Conservation (phyloP, 2,113 vertebrate genomes). For the Lampris incognitus region DNA sequence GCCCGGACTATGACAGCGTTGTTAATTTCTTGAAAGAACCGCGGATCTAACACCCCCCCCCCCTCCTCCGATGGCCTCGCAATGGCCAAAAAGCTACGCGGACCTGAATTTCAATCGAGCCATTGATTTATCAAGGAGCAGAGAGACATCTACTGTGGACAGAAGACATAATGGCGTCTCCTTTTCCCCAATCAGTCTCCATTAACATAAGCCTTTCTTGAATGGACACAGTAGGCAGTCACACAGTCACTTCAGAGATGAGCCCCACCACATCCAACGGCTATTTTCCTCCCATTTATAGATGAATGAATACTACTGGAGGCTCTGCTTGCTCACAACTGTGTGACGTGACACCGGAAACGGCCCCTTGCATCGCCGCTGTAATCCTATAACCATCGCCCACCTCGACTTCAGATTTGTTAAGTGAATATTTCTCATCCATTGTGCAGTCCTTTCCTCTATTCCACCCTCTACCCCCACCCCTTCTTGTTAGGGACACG, state of each 20-base stretch:
- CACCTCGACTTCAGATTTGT: conserved; percentile 27
- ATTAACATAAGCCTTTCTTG: conserved; percentile 54
- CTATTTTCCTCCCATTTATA: no score
- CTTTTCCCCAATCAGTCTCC: conserved; percentile 54
- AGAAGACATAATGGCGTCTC: conserved; percentile 48
- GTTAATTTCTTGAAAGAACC: no score
- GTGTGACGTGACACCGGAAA: background rate
- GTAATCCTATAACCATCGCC: conserved; percentile 32
- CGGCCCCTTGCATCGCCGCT: background rate
- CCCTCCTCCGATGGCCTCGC: no score
- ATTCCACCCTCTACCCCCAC: background rate
- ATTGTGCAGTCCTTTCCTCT: background rate
- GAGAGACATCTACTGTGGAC: conserved; percentile 30
- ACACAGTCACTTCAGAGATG: conserved; percentile 23
- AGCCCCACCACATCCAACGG: no score
- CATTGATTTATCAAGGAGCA: conserved; percentile 46
- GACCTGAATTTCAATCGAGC: conserved; percentile 9
- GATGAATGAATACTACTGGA: background rate
- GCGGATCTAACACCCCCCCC: no score
- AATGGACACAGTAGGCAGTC: conserved; percentile 50
- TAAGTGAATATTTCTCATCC: conserved; percentile 26
- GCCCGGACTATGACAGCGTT: background rate
- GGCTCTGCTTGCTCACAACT: background rate
- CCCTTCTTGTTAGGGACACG: conserved; percentile 13
- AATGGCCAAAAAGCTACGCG: no score